Conservation (phyloP, 35 echinoderm and acorn worm genomes). For the Apostichopus parvimensis region DNA sequence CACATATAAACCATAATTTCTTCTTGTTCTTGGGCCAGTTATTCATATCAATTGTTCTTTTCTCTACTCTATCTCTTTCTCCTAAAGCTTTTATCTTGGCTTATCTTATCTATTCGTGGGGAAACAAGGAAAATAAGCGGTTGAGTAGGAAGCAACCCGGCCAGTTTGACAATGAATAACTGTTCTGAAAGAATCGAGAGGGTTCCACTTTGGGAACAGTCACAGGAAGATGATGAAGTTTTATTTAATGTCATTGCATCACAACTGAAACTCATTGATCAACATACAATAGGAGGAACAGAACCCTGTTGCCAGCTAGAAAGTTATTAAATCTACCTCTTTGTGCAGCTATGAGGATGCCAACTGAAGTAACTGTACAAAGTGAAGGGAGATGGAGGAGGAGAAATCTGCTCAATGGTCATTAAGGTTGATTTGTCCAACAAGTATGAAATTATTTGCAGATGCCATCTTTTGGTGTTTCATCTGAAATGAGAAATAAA, state of each 20-base stretch:
- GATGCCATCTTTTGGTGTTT: too few relatives aligned
- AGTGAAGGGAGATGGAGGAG: too few relatives aligned
- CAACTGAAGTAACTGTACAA: too few relatives aligned
- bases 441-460: too few relatives aligned
- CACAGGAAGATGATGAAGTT: not conserved
- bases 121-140: conserved; percentile 36
- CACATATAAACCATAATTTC: too few relatives aligned
- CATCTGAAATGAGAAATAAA: too few relatives aligned
- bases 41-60: not conserved
- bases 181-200: not conserved
- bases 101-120: conserved; percentile 68
- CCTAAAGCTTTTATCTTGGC: conserved; percentile 59
- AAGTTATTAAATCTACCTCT: not conserved
- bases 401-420: too few relatives aligned
- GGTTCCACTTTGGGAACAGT: not conserved
- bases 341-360: too few relatives aligned
- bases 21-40: too few relatives aligned
- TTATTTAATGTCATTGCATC: not conserved
- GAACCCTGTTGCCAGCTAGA: not conserved
- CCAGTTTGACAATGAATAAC: conserved; percentile 59
- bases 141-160: conserved; percentile 68
- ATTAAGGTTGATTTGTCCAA: too few relatives aligned
- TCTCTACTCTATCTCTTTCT: not conserved
- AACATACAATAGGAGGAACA: not conserved
- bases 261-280: not conserved